Evolutionary conservation across 2,797 vertebrate species (phyloP), one percentile per base, ranked within the genome.

Genomic region (Crypturellus tataupa): DNA sequence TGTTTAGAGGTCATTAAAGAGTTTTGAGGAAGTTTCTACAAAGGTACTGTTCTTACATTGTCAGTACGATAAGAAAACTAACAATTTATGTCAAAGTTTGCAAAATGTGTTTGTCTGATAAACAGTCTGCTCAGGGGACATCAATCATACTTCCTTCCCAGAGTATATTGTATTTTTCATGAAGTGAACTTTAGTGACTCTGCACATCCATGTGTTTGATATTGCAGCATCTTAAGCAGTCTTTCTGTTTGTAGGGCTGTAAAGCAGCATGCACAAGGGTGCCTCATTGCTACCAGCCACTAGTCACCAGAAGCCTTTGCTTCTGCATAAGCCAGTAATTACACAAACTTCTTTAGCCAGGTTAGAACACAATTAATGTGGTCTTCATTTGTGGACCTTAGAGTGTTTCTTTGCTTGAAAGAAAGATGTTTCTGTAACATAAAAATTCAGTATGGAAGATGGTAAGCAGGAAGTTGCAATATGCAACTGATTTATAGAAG

Each of bases 1-100:
- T 97, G 97, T 98, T 98, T 98, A 98, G 98, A 98, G 98, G 98
- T 98, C 98, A 97, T 98, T 98, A 97, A 98, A 97, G 98, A 98
- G 97, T 98, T 98, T 97, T 79, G 88, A 90, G 93, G 95, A 98
- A 98, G 97, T 98, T 98, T 96, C 95, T 96, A 88, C 95, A 90
- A 96, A 98, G 96, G 96, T 94, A 73, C 90, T 91, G 91, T 96
- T 94, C 96, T 96, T 96, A 88, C 80, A 93, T 85, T 97, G 97
- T 97, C 97, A 97, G 94, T 93, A 77, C 1, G 97, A 98, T 98
- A 98, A 97, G 97, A 95, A 97, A 98, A 97, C 96, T 95, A 97
- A 98, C 97, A 98, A 97, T 98, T 98, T 98, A 98, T 98, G 97
- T 98, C 97, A 97, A 98, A 97, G 97, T 98, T 98, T 97, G 97